Percentiles rank a stretch among this genome's conserved stretches.
Evolutionary conservation across 2,888 invertebrate genomes (phyloP).

Genomic region (Melangyna quadrimaculata): DNA sequence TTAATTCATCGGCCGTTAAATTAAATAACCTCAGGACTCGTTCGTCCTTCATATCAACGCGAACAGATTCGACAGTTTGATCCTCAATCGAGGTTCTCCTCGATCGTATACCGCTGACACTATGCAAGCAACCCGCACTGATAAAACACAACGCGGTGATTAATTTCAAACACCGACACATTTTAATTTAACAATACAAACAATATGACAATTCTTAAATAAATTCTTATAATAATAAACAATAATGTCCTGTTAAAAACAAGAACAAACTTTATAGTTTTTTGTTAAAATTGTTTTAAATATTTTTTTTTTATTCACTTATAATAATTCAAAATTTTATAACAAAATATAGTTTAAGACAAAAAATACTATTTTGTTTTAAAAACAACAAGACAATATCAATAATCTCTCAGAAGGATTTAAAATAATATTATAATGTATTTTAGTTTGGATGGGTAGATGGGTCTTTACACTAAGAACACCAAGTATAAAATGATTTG

Average conservation of each 20-base stretch:
- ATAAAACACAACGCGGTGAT: slow-evolving; percentile 46
- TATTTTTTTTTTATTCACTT: neutral
- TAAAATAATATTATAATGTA: neutral
- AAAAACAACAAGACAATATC: neutral
- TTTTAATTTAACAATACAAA: neutral
- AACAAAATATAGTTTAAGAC: neutral
- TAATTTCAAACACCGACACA: slow-evolving; percentile 53
- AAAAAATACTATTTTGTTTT: neutral
- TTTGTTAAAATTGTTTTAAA: neutral
- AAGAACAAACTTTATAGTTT: neutral
- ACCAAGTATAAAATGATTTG: slow-evolving; percentile 81
- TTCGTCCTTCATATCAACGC: slow-evolving; percentile 78
- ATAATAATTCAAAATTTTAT: neutral
- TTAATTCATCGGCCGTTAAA: slow-evolving; percentile 78
- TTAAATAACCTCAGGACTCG: slow-evolving; percentile 78
- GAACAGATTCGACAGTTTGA: slow-evolving; percentile 76
- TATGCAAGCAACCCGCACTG: slow-evolving; percentile 44
- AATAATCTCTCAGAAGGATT: slow-evolving; percentile 12
- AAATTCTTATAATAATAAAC: neutral
- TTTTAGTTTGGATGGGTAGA: slow-evolving; percentile 30
- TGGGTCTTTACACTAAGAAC: slow-evolving; percentile 80
- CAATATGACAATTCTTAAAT: neutral
- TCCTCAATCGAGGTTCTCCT: slow-evolving; percentile 75
- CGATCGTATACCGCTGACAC: slow-evolving; percentile 73
- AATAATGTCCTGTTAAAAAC: slow-evolving; percentile 2